Conservation (phyloP, 1,140 invertebrate genomes). For the Catajapyx aquilonaris region DNA sequence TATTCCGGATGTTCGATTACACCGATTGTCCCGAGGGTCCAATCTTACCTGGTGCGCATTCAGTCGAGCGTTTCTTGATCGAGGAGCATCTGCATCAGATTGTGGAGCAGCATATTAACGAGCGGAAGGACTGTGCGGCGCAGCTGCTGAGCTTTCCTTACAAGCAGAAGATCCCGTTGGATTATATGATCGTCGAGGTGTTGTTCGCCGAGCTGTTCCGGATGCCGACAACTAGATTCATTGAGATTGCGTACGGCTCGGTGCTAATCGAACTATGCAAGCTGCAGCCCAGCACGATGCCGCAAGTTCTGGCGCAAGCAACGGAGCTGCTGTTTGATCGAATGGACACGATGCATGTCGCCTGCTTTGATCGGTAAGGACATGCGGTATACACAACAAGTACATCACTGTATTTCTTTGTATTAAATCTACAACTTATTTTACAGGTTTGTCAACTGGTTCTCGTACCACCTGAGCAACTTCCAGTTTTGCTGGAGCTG, state of each 20-base stretch:
- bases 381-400: constrained; percentile 1
- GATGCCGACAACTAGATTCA: constrained; percentile 63
- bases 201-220: constrained; percentile 88
- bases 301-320: constrained; percentile 88
- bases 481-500: constrained; percentile 98
- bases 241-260: constrained; percentile 89
- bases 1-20: constrained; percentile 94
- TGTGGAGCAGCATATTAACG: constrained; percentile 65
- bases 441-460: constrained; percentile 79
- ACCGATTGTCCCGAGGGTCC: constrained; percentile 88
- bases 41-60: constrained; percentile 79
- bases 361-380: constrained; percentile 72
- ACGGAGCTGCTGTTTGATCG: constrained; percentile 91
- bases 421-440: background rate
- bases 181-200: constrained; percentile 96
- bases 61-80: constrained; percentile 92
- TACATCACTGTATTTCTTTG: constrained; percentile 1
- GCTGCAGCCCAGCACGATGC: constrained; percentile 86
- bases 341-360: constrained; percentile 90
- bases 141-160: constrained; percentile 80
- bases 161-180: constrained; percentile 83
- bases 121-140: constrained; percentile 83
- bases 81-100: constrained; percentile 93
- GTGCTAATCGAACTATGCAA: constrained; percentile 95
- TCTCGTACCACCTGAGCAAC: constrained; percentile 96